Evolutionary conservation across 2,113 vertebrate genomes (phyloP), one percentile per base, ranked within the genome.

Genomic region (Rhinichthys klamathensis): DNA sequence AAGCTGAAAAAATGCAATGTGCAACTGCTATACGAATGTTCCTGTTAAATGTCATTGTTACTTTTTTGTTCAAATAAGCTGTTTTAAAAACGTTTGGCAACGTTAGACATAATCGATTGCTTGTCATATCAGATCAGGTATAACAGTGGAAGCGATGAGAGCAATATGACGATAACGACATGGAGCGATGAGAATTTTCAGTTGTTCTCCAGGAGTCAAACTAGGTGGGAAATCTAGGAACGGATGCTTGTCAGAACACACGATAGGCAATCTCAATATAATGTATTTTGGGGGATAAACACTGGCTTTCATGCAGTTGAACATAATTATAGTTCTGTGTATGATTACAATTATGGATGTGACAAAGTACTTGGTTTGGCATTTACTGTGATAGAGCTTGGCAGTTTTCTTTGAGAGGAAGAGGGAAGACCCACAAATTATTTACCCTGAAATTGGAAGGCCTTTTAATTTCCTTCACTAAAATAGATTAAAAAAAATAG

Each of bases 261-360:
- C 13, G 27, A 76, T 51, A 27, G 25, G 73, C 46, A 51, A 27
- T 67, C 11, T 51, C 8, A 49, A 21, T 51, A 23, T 0, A 6
- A 69, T n/a, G 16, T 49, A 69, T 81, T 81, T 41, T 81, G 69
- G 3, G 10, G 41, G 27, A 69, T 51, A 69, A 81, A 54, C 27
- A 69, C 27, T 23, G 60, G 79, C 18, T 81, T 81, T 67, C 78
- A 67, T 65, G 58, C 21, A 30, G 69, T 32, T 51, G 16, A n/a
- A 69, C 61, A 81, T 54, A 49, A 81, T 81, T 81, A 81, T 81
- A 69, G 80, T 51, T 81, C 61, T 30, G 44, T 65, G 16, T 81
- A 67, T 81, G 61, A 81, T 81, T 69, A 54, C 25, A 81, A 69
- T 67, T 51, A 69, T 51, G 25, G 61, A 32, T 49, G 41, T 81